Conservation (phyloP, 2,113 vertebrate genomes). For the Raja brachyura region DNA sequence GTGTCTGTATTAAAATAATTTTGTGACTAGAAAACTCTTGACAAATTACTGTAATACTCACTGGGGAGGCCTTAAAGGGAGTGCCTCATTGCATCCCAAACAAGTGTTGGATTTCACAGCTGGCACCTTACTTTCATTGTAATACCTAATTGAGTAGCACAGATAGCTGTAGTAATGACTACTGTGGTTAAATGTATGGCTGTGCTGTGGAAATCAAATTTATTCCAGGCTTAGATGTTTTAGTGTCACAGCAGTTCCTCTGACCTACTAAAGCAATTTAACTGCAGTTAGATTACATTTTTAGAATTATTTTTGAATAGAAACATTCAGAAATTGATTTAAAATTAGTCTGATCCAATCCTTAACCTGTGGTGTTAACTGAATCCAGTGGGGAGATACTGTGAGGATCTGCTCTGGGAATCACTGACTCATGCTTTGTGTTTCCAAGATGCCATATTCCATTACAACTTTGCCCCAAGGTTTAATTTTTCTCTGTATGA, state of each 20-base stretch:
- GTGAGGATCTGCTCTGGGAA: not conserved
- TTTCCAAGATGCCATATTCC: not conserved
- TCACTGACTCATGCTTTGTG: not conserved
- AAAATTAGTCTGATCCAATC: not conserved
- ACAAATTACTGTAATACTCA: not conserved
- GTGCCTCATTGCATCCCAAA: too few relatives aligned
- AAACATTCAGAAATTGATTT: not conserved
- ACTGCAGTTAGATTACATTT: not conserved
- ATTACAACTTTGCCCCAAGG: not conserved
- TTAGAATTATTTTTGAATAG: not conserved
- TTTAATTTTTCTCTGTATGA: not conserved
- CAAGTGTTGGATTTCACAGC: not conserved
- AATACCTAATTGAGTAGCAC: not conserved
- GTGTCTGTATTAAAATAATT: not conserved
- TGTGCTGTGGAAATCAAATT: conserved; percentile 11
- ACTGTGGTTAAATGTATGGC: not conserved
- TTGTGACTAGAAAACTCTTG: not conserved
- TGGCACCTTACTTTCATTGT: not conserved
- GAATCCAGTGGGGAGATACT: not conserved
- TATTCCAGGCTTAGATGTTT: not conserved
- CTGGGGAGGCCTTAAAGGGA: not conserved
- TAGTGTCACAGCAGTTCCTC: not conserved
- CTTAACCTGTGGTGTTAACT: not conserved
- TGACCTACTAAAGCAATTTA: not conserved
- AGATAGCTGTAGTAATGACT: not conserved